Base-by-base conservation (phyloP, 2,888 invertebrate species). In the Napeogenes sylphis region DNA sequence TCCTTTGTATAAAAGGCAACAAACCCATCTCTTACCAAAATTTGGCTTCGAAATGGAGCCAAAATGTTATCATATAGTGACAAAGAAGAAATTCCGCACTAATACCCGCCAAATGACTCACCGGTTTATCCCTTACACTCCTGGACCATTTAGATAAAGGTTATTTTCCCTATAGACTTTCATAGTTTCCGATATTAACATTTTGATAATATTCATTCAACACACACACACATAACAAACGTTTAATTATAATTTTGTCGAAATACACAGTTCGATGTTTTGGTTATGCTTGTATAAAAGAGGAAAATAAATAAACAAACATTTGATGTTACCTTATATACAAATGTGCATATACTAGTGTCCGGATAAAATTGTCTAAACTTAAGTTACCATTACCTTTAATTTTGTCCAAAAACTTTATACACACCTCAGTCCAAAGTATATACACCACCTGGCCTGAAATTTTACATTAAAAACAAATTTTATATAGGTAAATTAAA, bases 1-100 rank as follows among this genome's bases (percentile, higher is more conserved):
- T 21, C 21, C 21, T 21, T 21, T 21, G 8, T 51, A 51, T 30
- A 30, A 51, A 21, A 51, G 30, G 30, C 8, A n/a, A 51, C 30
- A 51, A n/a, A 47, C 21, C 32, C 4, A n/a, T 21, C n/a, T 47
- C n/a, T 54, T 53, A 56, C 58, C 63, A 67, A 67, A 71, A 70
- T 72, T 70, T 67, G 79, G 74, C 76, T 74, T 83, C 83, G 85
- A 83, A 78, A 70, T 61, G 67, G 66, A 71, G 83, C 84, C 84
- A 85, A 81, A 75, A 76, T 71, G 71, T 72, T 72, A 74, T 66
- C 64, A 69, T 60, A 55, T 68, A 68, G 68, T 76, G 76, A 82
- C 81, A 84, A 81, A 78, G 77, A 77, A 79, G 76, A 80, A 78
- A 80, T 79, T 80, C 77, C 75, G 57, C 58, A 61, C 63, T 63